These are phyloP conservation scores for Seira ritae DNA, from an alignment of 2,888 invertebrate species.

Conservation along the genomic window DNA sequence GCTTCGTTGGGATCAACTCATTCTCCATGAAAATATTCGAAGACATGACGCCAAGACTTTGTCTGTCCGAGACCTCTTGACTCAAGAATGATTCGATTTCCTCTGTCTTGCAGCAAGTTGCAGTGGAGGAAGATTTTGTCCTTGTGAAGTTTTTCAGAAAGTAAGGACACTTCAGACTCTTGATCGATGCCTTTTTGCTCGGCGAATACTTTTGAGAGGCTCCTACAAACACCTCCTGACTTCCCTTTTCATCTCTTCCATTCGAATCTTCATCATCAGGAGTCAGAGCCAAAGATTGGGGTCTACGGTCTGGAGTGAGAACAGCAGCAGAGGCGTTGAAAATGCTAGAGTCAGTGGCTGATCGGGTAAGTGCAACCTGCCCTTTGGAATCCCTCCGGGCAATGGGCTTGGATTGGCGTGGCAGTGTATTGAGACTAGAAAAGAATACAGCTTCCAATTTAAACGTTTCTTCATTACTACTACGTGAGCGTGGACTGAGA, in stretches of 20 bases:
- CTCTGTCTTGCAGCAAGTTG: conserved; percentile 23
- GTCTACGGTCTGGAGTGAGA: neutral
- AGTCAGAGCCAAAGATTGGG: neutral
- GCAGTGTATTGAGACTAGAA: conserved; percentile 73
- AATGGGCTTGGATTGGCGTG: conserved; percentile 51
- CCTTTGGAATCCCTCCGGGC: conserved; percentile 22
- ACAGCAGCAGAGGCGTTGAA: conserved; percentile 12
- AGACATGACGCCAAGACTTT: conserved; percentile 54
- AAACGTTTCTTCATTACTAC: conserved; percentile 28
- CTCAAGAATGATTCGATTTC: conserved; percentile 53
- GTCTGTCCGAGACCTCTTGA: conserved; percentile 52
- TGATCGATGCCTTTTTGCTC: conserved; percentile 61
- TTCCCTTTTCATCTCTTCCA: neutral
- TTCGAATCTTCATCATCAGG: neutral
- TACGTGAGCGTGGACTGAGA: conserved; percentile 52
- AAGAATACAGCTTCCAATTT: conserved; percentile 47
- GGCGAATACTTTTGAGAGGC: conserved; percentile 50
- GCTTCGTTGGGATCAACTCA: conserved; percentile 20
- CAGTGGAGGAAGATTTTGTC: conserved; percentile 7
- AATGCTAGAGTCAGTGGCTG: conserved; percentile 71
- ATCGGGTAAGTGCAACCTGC: conserved; percentile 60
- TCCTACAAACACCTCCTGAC: conserved; percentile 33
- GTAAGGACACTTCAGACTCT: conserved; percentile 73
- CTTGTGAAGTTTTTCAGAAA: conserved; percentile 38
- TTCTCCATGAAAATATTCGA: conserved; percentile 48